Conservation (phyloP, 2,797 vertebrate species). For the Tympanoctomys barrerae region DNA sequence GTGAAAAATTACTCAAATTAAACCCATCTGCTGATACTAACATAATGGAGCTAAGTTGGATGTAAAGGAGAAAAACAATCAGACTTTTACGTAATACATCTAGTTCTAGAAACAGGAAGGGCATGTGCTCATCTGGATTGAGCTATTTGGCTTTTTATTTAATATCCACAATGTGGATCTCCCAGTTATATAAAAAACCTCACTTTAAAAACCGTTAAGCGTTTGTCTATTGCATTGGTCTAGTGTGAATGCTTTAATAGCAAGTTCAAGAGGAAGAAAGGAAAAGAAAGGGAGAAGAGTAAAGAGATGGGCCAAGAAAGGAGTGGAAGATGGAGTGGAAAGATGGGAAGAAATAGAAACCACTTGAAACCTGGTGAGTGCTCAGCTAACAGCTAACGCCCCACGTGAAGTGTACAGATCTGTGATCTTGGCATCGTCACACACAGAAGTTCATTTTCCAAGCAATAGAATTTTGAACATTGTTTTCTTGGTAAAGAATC, state of each 20-base stretch:
- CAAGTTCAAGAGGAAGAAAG: not conserved
- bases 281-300: not conserved
- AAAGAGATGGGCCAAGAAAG: not conserved
- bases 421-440: slow-evolving; percentile 1
- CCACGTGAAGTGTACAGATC: not conserved
- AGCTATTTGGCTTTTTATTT: slow-evolving; percentile 46
- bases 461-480: slow-evolving; percentile 6
- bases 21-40: slow-evolving; percentile 77
- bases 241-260: not conserved
- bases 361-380: not conserved
- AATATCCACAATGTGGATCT: not conserved
- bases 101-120: slow-evolving; percentile 53
- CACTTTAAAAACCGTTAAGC: slow-evolving; percentile 31
- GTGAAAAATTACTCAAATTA: slow-evolving; percentile 80
- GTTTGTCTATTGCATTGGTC: not conserved
- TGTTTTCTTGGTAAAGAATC: slow-evolving; percentile 21
- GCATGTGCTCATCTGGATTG: not conserved
- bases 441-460: slow-evolving; percentile 10
- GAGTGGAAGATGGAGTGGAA: too few species aligned
- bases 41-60: slow-evolving; percentile 70
- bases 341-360: not conserved
- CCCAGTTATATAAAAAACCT: slow-evolving; percentile 24
- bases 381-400: not conserved
- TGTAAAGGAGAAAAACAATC: slow-evolving; percentile 67
- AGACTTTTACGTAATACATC: slow-evolving; percentile 54